Evolutionary conservation across 2,888 invertebrate species (phyloP), one percentile per base, ranked within the genome.

Genomic region (Hirudinaria manillensis): DNA sequence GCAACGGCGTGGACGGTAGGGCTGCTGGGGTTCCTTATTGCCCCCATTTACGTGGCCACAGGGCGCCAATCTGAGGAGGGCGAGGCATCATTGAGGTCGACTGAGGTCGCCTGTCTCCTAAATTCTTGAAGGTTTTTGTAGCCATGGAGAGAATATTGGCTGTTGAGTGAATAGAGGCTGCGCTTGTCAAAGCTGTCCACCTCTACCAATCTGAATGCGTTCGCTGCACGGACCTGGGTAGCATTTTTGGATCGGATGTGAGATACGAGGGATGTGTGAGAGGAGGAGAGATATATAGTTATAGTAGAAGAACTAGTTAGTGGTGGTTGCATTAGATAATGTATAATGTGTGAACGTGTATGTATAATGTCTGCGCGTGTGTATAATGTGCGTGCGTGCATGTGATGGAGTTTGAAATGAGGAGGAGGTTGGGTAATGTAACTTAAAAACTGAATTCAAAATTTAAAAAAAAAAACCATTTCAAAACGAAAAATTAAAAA

Each of bases 171-270:
- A 75, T 84, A 81, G 79, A 84, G 78, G 80, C 84, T 84, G 81
- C 81, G 82, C 76, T 80, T 80, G 68, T 94, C 94, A 88, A 93
- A 91, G 89, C 81, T 83, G 88, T 93, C 92, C 85, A 93, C 91
- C 89, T 96, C 96, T 88, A 97, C 97, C 90, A 96, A 95, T 88
- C 98, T 96, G 91, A 98, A 99, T 89, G 98, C 98, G 90, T 98
- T 98, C 89, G 99, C 97, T 89, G 98, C 98, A 89, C 98, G 96
- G 88, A 98, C 98, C 98, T 98, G 92, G 88, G 86, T 85, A 24
- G 16, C n/a, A 21, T 3, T 29, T 10, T 21, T 72, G 45, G 70
- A 38, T 36, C 24, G 70, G 38, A 53, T 51, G 34, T 72, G 32
- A 53, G 55, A 27, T 24, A 10, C 21, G 27, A 24, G 70, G 70